Conservation (phyloP, 2,888 invertebrate species). For the Tupiocoris notatus region DNA sequence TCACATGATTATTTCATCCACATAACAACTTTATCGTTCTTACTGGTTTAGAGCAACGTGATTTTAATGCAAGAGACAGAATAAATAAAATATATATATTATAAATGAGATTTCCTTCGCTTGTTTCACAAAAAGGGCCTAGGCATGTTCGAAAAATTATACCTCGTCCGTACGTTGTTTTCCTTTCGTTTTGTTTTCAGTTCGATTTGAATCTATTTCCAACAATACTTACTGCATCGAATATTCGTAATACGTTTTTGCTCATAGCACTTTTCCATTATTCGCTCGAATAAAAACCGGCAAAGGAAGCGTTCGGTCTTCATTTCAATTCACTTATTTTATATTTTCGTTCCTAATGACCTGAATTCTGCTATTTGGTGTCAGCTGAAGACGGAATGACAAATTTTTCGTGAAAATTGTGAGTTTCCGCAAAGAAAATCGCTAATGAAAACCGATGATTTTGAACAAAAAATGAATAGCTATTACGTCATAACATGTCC, state of each 20-base stretch:
- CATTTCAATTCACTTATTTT: too few relatives aligned
- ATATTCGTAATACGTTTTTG: background rate
- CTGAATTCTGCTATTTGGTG: too few relatives aligned
- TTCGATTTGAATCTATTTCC: background rate
- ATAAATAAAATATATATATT: background rate
- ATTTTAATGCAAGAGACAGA: background rate
- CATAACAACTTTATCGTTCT: constrained; percentile 23
- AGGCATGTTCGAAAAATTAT: constrained; percentile 34
- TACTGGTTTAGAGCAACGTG: constrained; percentile 8
- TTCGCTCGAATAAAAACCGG: background rate
- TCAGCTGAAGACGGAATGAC: too few relatives aligned
- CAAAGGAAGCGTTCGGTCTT: background rate
- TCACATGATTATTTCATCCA: constrained; percentile 48
- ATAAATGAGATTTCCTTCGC: background rate
- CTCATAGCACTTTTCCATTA: background rate
- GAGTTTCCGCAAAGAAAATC: too few relatives aligned
- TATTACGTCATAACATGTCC: too few relatives aligned
- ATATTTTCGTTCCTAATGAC: too few relatives aligned
- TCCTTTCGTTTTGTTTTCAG: too few relatives aligned
- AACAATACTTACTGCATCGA: background rate
- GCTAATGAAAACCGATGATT: too few relatives aligned
- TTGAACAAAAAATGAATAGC: too few relatives aligned
- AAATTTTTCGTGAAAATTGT: too few relatives aligned
- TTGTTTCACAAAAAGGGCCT: constrained; percentile 31
- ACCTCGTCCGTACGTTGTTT: too few relatives aligned